Evolutionary conservation across 1,140 invertebrate species (phyloP).

Genomic region (Listronotus bonariensis): DNA sequence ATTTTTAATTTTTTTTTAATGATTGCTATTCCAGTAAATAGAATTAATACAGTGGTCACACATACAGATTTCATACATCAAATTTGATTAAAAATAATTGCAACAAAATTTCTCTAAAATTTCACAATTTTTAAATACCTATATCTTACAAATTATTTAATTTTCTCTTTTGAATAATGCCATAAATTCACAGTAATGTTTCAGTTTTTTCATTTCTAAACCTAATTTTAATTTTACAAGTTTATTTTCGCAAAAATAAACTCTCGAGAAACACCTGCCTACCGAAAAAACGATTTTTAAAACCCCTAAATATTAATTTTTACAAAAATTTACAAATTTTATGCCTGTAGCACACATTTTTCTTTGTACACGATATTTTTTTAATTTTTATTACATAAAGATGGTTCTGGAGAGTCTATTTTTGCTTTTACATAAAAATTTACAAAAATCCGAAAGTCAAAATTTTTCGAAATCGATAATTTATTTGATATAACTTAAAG

Average conservation of each 20-base stretch:
- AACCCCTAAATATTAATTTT: conserved; percentile 20
- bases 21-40: conserved; percentile 55
- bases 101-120: conserved; percentile 45
- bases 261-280: background rate
- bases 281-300: conserved; percentile 9
- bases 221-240: conserved; percentile 24
- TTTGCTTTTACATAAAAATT: conserved; percentile 23
- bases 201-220: conserved; percentile 19
- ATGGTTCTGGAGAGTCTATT: conserved; percentile 8
- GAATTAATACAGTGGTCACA: conserved; percentile 52
- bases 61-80: conserved; percentile 54
- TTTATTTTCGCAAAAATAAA: conserved; percentile 24
- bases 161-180: conserved; percentile 45
- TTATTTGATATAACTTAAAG: background rate
- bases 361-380: conserved; percentile 10
- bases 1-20: conserved; percentile 43
- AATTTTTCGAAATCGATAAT: conserved; percentile 9
- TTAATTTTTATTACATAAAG: background rate
- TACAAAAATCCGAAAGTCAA: conserved; percentile 18
- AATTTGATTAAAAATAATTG: conserved; percentile 50
- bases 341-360: background rate
- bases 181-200: conserved; percentile 50
- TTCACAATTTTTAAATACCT: conserved; percentile 45
- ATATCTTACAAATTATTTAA: conserved; percentile 50
- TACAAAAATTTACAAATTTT: conserved; percentile 30